A percentile compares a stretch with the other conserved stretches of the same genome.
Evolutionary conservation across 1,140 invertebrate genomes (phyloP).

Genomic region (Lanistes nyassanus): DNA sequence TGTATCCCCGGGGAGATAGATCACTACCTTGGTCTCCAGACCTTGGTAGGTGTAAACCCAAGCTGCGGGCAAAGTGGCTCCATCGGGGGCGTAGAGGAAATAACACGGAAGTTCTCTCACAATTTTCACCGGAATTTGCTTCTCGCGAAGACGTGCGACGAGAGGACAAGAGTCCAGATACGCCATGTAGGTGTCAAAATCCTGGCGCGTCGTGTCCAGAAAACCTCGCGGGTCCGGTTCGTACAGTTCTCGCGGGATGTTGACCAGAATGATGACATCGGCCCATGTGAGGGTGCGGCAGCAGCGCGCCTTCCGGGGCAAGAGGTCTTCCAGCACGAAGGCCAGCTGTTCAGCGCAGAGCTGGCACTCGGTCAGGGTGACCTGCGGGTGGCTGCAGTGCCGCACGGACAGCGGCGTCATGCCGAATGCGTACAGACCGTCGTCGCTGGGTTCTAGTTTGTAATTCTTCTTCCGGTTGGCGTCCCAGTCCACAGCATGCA

Average conservation of each 20-base stretch:
- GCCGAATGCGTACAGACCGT: conserved; percentile 4
- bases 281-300: conserved; percentile 14
- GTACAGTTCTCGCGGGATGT: conserved; percentile 24
- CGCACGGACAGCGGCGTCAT: conserved; percentile 15
- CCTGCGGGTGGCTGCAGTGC: conserved; percentile 13
- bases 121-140: conserved; percentile 6
- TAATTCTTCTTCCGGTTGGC: conserved; percentile 9
- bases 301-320: not conserved
- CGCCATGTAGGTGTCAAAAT: conserved; percentile 28
- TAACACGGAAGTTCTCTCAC: conserved; percentile 9
- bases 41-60: conserved; percentile 37
- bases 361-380: conserved; percentile 12
- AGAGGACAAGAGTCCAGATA: conserved; percentile 18
- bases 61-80: conserved; percentile 14
- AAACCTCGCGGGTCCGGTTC: conserved; percentile 19
- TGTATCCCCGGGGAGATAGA: conserved; percentile 30
- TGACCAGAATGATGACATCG: conserved; percentile 30
- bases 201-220: conserved; percentile 28
- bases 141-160: conserved; percentile 1
- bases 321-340: not conserved
- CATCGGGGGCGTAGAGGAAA: not conserved
- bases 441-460: conserved; percentile 7
- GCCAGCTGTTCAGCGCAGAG: conserved; percentile 1
- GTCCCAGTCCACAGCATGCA: conserved; percentile 28
- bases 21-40: conserved; percentile 34